A percentile compares a stretch with the other conserved stretches of the same genome.
These are phyloP conservation scores for Coranthus polyacanthus DNA, from an alignment of 2,797 vertebrate species.

Conservation along the genomic window DNA sequence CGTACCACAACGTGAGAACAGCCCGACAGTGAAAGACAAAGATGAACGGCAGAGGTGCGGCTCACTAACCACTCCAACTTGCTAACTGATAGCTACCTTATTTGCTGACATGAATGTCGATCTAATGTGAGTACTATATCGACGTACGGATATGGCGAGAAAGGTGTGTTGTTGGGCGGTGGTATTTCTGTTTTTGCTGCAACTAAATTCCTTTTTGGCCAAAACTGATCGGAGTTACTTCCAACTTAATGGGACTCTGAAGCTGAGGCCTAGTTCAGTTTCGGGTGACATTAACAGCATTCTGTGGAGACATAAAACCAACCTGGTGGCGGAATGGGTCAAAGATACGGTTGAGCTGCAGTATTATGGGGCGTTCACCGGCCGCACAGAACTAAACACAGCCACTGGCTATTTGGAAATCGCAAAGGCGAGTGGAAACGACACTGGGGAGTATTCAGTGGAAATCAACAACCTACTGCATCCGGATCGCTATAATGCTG, in stretches of 20 bases:
- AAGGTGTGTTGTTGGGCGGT: fast-evolving
- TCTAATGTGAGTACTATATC: too few relatives aligned
- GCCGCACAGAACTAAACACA: fast-evolving
- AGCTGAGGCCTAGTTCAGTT: fast-evolving
- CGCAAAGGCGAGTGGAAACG: fast-evolving
- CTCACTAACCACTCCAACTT: too few relatives aligned
- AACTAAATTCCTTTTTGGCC: fast-evolving
- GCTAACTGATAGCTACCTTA: too few relatives aligned
- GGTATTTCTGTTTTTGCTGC: not conserved
- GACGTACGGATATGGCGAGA: not conserved
- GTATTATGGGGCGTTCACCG: fast-evolving
- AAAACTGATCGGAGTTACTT: fast-evolving
- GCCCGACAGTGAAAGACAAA: too few relatives aligned
- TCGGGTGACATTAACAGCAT: fast-evolving
- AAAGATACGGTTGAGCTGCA: fast-evolving
- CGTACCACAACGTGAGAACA: too few relatives aligned
- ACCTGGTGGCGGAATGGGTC: not conserved
- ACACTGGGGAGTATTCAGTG: fast-evolving
- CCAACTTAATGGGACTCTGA: fast-evolving
- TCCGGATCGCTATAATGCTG: fast-evolving
- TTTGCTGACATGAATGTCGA: too few relatives aligned
- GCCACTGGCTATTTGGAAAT: fast-evolving
- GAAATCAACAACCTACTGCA: fast-evolving
- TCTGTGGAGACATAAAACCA: fast-evolving
- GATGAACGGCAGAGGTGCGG: too few relatives aligned